Evolutionary conservation across 2,888 invertebrate species (phyloP).

Genomic region (Agonopterix heracliana): DNA sequence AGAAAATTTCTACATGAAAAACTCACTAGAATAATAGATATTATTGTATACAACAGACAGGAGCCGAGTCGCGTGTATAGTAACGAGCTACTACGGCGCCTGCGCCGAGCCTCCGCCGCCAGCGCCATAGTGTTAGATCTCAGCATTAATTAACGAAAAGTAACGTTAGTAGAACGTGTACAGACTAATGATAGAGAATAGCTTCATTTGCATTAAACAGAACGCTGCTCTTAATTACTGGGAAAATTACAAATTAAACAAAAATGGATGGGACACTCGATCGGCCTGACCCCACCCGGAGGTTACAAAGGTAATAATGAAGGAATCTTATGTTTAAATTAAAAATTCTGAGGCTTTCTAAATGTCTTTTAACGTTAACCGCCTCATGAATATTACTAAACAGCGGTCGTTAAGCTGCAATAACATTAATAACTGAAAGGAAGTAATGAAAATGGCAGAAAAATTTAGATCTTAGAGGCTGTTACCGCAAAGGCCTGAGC

Average conservation of each 20-base stretch:
- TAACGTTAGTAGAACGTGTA: constrained; percentile 66
- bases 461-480: background rate
- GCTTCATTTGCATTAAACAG: constrained; percentile 74
- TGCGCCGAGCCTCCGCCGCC: too few relatives aligned
- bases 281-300: constrained; percentile 18
- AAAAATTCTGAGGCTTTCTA: constrained; percentile 22
- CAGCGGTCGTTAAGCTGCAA: background rate
- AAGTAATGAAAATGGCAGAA: constrained; percentile 1
- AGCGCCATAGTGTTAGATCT: constrained; percentile 41
- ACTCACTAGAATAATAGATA: too few relatives aligned
- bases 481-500: constrained; percentile 6
- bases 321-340: constrained; percentile 32
- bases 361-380: constrained; percentile 20
- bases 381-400: constrained; percentile 12
- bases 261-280: constrained; percentile 46
- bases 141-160: constrained; percentile 70
- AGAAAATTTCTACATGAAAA: too few relatives aligned
- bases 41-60: too few relatives aligned
- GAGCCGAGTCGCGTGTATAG: constrained; percentile 37
- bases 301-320: constrained; percentile 32
- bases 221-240: constrained; percentile 67
- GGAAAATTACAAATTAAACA: constrained; percentile 71
- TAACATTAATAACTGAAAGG: background rate
- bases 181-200: constrained; percentile 70
- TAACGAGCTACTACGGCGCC: constrained; percentile 38